A percentile compares a stretch with the other conserved stretches of the same genome.
These are phyloP conservation scores for Lacerta viridis DNA, from an alignment of 2,797 vertebrate genomes.

Conservation along the genomic window DNA sequence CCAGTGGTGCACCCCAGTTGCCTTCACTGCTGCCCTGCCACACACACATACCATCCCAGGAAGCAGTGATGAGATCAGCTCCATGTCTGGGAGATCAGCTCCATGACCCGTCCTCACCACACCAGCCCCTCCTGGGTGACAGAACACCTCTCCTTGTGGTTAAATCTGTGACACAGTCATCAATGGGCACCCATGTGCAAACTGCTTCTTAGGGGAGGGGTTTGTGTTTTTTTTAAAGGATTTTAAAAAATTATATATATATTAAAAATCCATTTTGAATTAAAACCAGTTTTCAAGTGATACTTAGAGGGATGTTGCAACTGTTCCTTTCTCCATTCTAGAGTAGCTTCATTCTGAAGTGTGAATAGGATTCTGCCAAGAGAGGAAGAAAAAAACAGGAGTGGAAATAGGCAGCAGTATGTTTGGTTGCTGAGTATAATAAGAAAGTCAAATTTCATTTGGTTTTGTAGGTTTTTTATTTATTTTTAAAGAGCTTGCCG, in stretches of 20 bases:
- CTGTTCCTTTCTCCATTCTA: slow-evolving; percentile 36
- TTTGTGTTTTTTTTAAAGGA: no score
- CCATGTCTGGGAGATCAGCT: no score
- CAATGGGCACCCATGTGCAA: not conserved
- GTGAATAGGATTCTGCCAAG: slow-evolving; percentile 52
- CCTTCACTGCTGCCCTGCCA: no score
- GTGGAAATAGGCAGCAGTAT: not conserved
- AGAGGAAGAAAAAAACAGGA: not conserved
- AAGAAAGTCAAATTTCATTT: slow-evolving; percentile 9
- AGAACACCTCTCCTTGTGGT: not conserved
- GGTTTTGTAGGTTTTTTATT: not conserved
- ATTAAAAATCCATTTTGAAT: not conserved
- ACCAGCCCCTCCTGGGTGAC: not conserved
- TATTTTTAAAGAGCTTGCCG: not conserved
- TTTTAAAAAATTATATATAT: no score
- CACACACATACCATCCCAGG: no score
- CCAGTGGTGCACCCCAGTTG: no score
- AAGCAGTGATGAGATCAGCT: no score
- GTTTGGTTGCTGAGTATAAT: not conserved
- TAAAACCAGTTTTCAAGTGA: not conserved
- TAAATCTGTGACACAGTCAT: not conserved
- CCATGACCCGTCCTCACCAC: no score
- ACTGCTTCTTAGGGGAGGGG: not conserved
- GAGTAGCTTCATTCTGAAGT: slow-evolving; percentile 12
- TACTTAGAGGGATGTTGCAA: not conserved